A percentile compares a stretch with the other conserved stretches of the same genome.
These are phyloP conservation scores for Amphiprion clarkii DNA, from an alignment of 2,797 vertebrate species.

Conservation along the genomic window DNA sequence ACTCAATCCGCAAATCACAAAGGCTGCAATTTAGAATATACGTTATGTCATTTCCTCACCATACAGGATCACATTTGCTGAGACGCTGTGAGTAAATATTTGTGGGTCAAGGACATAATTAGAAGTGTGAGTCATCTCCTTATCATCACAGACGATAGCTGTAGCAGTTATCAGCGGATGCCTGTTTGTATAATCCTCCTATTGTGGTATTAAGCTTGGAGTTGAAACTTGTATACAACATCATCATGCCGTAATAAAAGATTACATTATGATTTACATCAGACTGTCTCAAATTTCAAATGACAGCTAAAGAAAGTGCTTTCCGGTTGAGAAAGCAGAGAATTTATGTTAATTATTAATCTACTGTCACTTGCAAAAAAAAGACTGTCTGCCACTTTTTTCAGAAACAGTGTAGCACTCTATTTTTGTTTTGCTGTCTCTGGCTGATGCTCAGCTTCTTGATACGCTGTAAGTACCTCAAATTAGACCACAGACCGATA, in stretches of 20 bases:
- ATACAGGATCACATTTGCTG: neutral
- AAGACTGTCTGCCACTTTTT: neutral
- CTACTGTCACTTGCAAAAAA: neutral
- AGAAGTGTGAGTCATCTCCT: neutral
- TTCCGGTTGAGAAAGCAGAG: neutral
- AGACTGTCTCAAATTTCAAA: too few species aligned
- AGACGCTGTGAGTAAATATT: neutral
- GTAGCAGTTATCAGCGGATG: neutral
- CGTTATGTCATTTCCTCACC: neutral
- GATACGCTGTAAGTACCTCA: neutral
- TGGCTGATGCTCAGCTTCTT: conserved; percentile 10
- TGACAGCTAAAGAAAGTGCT: too few species aligned
- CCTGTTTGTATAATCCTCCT: too few species aligned
- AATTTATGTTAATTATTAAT: conserved; percentile 19
- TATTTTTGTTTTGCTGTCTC: neutral
- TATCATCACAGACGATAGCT: neutral
- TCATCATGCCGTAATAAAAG: too few species aligned
- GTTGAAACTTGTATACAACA: too few species aligned
- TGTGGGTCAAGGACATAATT: neutral
- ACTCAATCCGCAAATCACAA: too few species aligned
- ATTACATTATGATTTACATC: too few species aligned
- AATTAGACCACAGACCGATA: neutral
- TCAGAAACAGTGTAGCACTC: neutral
- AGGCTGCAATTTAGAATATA: too few species aligned
- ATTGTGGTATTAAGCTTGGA: too few species aligned